These are phyloP conservation scores for Labia minor DNA, from an alignment of 2,888 invertebrate species.

Conservation along the genomic window DNA sequence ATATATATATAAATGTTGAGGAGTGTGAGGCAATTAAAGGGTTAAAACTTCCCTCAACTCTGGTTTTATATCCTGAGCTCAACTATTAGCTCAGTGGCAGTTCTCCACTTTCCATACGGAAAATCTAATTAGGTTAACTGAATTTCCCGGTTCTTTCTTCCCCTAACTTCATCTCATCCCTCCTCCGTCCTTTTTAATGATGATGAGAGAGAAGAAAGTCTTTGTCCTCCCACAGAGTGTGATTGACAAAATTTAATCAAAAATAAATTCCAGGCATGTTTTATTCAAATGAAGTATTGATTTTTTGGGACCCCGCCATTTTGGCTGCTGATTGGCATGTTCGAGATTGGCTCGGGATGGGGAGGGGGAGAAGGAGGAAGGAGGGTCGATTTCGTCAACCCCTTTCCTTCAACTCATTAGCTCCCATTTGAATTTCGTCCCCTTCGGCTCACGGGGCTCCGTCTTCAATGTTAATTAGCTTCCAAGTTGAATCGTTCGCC, in stretches of 20 bases:
- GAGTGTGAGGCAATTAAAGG: not conserved
- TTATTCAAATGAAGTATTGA: not conserved
- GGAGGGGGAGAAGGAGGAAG: too few species aligned
- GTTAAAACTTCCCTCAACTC: not conserved
- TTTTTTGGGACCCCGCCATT: not conserved
- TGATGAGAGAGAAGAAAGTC: not conserved
- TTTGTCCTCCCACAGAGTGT: not conserved
- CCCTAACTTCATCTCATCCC: not conserved
- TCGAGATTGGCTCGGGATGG: not conserved
- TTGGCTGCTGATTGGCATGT: not conserved
- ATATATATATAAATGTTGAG: too few species aligned
- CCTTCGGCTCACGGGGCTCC: too few species aligned
- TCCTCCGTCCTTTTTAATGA: constrained; percentile 3
- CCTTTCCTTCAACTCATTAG: not conserved
- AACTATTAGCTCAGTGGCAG: not conserved
- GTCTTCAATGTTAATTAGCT: too few species aligned
- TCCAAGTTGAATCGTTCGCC: not conserved
- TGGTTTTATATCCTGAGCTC: not conserved
- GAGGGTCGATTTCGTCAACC: too few species aligned
- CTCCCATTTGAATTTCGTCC: too few species aligned
- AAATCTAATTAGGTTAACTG: constrained; percentile 7
- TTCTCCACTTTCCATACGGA: not conserved
- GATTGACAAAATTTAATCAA: constrained; percentile 13
- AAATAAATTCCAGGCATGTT: constrained; percentile 7
- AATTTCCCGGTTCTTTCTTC: not conserved